phyloP scores from a whole-genome alignment of 2,888 invertebrate genomes.

The Drosophila anomalata region DNA sequence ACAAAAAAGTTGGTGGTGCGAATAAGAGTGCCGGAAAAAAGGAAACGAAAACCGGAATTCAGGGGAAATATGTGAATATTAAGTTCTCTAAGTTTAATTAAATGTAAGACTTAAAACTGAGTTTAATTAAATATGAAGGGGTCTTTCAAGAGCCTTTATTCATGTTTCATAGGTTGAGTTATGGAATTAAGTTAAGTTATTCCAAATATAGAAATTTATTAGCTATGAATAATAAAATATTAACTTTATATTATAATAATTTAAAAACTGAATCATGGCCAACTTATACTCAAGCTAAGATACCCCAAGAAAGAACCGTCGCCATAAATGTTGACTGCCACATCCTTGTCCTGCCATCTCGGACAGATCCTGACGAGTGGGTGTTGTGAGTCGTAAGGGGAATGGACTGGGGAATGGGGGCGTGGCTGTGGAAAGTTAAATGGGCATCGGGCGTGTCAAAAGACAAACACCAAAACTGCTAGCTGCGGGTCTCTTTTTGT shows the following conservation, averaged over 20 bases:
- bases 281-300: background rate
- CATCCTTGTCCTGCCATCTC: constrained; percentile 27
- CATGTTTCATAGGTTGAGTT: too few relatives aligned
- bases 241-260: background rate
- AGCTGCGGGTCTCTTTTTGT: constrained; percentile 43
- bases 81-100: background rate
- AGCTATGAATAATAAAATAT: too few relatives aligned
- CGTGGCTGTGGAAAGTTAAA: constrained; percentile 27
- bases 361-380: constrained; percentile 43
- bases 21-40: constrained; percentile 30
- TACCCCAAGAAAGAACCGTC: constrained; percentile 7
- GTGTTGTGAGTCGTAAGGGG: constrained; percentile 7
- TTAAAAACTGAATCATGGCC: background rate
- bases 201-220: too few relatives aligned
- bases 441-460: constrained; percentile 61
- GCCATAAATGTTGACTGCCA: constrained; percentile 38
- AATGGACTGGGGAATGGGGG: background rate
- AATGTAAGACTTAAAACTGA: background rate
- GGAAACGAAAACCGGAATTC: background rate
- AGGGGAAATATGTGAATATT: constrained; percentile 2
- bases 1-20: constrained; percentile 62
- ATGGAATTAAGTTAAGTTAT: too few relatives aligned
- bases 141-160: too few relatives aligned
- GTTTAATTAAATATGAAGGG: background rate
- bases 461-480: constrained; percentile 65